phyloP scores from a whole-genome alignment of 2,797 vertebrate genomes.

The Valencia hispanica region DNA sequence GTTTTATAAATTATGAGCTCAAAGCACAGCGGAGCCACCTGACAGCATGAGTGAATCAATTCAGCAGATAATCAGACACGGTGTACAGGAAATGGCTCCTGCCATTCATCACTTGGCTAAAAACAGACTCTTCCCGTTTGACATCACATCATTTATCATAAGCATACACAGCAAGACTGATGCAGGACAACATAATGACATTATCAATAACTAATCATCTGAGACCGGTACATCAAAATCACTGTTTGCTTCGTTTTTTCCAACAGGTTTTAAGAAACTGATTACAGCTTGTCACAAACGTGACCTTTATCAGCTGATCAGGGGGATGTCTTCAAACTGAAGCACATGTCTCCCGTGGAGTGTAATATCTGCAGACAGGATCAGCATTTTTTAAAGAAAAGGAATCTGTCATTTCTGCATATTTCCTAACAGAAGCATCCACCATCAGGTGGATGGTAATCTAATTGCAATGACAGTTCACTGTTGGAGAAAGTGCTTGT shows the following conservation, averaged over 20 bases:
- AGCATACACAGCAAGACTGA: conserved; percentile 43
- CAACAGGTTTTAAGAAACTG: too few species aligned
- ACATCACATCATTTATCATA: conserved; percentile 46
- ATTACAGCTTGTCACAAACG: conserved; percentile 53
- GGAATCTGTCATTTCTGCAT: conserved; percentile 12
- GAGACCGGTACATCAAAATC: conserved; percentile 43
- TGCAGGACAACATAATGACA: conserved; percentile 49
- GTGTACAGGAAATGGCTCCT: conserved; percentile 28
- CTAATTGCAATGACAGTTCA: conserved; percentile 19
- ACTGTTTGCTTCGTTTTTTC: conserved; percentile 26
- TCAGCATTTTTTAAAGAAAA: conserved; percentile 8
- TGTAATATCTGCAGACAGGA: conserved; percentile 28
- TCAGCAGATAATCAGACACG: conserved; percentile 34
- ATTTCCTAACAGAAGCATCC: conserved; percentile 9
- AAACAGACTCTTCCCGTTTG: conserved; percentile 24
- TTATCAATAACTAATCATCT: conserved; percentile 66
- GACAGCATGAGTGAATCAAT: conserved; percentile 31
- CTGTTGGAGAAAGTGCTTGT: conserved; percentile 26
- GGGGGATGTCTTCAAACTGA: background rate
- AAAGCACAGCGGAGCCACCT: conserved; percentile 7
- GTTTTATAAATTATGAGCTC: conserved; percentile 33
- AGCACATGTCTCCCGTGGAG: background rate
- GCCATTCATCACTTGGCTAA: conserved; percentile 59
- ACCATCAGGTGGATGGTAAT: conserved; percentile 29
- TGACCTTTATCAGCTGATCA: conserved; percentile 35